Percentiles rank a stretch among this genome's conserved stretches.
Conservation (phyloP, 2,888 invertebrate genomes). For the Stictocephala bisonia region DNA sequence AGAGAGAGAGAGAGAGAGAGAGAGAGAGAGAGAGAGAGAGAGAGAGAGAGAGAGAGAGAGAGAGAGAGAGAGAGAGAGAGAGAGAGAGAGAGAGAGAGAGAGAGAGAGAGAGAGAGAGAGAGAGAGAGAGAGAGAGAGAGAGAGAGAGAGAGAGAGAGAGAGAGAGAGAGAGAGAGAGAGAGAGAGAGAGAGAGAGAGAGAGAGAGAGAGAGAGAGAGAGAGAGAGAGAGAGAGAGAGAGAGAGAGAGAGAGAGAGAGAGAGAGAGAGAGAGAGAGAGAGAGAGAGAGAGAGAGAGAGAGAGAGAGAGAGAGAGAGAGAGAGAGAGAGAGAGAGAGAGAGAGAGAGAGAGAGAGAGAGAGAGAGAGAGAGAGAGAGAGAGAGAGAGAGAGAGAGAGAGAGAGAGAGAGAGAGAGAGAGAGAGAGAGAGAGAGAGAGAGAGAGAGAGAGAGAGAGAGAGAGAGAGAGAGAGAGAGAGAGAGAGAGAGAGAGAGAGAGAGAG, state of each 20-base stretch:
- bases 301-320: neutral
- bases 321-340: neutral
- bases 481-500: neutral
- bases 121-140: neutral
- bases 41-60: neutral
- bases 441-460: neutral
- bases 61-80: neutral
- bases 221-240: too few species aligned
- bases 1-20: slow-evolving; percentile 1
- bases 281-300: neutral
- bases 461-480: neutral
- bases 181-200: neutral
- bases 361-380: neutral
- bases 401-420: neutral
- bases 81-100: slow-evolving; percentile 19
- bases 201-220: neutral
- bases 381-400: neutral
- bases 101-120: neutral
- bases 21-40: neutral
- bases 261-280: neutral
- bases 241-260: neutral
- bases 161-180: slow-evolving; percentile 16
- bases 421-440: neutral
- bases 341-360: neutral
- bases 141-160: slow-evolving; percentile 2